A percentile compares a stretch with the other conserved stretches of the same genome.
phyloP scores from a whole-genome alignment of 2,113 vertebrate genomes.

The Ptyas mucosa region DNA sequence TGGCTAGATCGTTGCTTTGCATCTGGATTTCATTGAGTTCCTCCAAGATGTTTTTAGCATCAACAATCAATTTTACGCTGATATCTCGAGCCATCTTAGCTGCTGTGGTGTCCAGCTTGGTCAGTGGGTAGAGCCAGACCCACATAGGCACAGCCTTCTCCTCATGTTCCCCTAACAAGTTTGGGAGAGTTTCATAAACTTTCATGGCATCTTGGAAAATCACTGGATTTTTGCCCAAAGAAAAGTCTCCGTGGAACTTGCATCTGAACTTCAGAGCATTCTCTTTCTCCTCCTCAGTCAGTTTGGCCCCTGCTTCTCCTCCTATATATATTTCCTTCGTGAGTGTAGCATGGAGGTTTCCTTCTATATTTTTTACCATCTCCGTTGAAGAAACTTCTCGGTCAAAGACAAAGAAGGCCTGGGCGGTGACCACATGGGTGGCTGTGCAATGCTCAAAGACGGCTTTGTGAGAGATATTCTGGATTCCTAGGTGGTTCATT shows the following conservation, averaged over 20 bases:
- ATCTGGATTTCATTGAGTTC: too few relatives aligned
- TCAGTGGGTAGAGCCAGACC: constrained; percentile 20
- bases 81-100: constrained; percentile 52
- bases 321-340: background rate
- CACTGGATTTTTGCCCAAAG: too few relatives aligned
- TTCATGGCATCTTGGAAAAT: constrained; percentile 22
- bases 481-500: background rate
- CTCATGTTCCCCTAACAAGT: constrained; percentile 30
- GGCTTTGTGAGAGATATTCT: background rate
- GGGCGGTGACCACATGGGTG: constrained; percentile 36
- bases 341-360: constrained; percentile 3
- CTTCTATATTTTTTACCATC: background rate
- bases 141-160: constrained; percentile 57
- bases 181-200: constrained; percentile 54
- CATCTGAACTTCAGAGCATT: background rate
- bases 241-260: constrained; percentile 57
- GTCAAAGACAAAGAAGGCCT: constrained; percentile 48
- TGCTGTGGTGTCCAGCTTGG: constrained; percentile 9
- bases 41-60: background rate
- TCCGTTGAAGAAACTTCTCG: background rate
- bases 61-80: background rate
- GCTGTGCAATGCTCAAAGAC: background rate
- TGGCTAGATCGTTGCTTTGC: too few relatives aligned
- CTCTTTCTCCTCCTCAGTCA: background rate
- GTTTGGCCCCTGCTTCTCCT: background rate